Base-by-base conservation (phyloP, 2,888 invertebrate species). In the Dione vanillae region DNA sequence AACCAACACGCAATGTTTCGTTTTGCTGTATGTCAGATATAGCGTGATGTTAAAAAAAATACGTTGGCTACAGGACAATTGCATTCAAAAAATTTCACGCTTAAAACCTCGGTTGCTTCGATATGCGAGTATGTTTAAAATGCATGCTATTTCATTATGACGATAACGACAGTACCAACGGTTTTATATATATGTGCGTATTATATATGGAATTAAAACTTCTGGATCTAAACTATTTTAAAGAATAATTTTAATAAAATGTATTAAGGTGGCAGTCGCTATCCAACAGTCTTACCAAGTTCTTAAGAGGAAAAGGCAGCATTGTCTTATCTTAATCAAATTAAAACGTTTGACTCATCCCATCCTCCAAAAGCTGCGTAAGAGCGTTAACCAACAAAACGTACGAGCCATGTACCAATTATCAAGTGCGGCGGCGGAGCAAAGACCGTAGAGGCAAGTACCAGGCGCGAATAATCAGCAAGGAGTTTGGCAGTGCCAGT, bases 401-500 rank as follows among this genome's bases (percentile, higher is more conserved):
- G 3, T 7, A 35, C 7, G 11, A 10, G 27, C n/a, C n/a, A 11
- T 27, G 35, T 5, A 20, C 19, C 49, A 19, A 27, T 5, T 9
- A 37, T 54, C 54, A 56, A 67, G 47, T 71, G 62, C 41, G 47
- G 45, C 59, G 58, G 19, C 59, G 47, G 64, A 58, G 71, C 54
- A 59, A 69, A 69, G 52, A 71, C 62, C 81, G 84, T 82, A 82
- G 82, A 80, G 77, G 72, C 78, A 73, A 79, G 82, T 84, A 87
- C 82, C 83, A 83, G 85, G 83, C 83, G 81, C 81, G 79, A 82
- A 87, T 86, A 83, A 83, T 79, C 78, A 79, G 75, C 78, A 80
- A 83, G 80, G 85, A 86, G 87, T 79, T 91, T 90, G 90, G 90
- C 89, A 90, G 87, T 88, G 87, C 78, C 87, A 83, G 86, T 88